Conservation (phyloP, 2,888 invertebrate species). For the Synanthedon andrenaeformis region DNA sequence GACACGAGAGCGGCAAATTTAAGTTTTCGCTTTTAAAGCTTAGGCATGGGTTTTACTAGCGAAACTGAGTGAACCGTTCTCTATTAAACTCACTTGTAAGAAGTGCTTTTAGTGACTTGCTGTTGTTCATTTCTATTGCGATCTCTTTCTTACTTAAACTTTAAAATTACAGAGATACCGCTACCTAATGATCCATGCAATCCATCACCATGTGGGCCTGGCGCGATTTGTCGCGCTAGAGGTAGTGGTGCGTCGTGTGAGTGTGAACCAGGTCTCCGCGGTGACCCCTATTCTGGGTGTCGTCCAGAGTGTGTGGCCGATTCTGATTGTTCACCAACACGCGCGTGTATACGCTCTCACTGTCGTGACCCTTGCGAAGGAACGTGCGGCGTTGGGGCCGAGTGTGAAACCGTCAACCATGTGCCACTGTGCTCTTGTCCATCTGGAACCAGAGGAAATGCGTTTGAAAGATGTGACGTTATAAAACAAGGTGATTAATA, state of each 20-base stretch:
- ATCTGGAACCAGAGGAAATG: constrained; percentile 76
- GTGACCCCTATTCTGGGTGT: constrained; percentile 82
- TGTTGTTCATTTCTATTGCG: no score
- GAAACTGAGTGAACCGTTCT: constrained; percentile 43
- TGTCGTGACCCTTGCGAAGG: constrained; percentile 87
- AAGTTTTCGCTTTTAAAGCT: constrained; percentile 61
- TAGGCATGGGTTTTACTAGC: constrained; percentile 68
- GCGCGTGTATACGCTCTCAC: constrained; percentile 84
- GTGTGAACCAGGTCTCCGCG: constrained; percentile 78
- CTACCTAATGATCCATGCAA: constrained; percentile 79
- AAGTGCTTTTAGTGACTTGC: background rate
- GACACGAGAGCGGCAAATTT: constrained; percentile 21
- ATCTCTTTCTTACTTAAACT: constrained; percentile 1
- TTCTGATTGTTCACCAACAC: constrained; percentile 86
- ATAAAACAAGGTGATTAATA: constrained; percentile 38
- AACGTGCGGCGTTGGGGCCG: constrained; percentile 86
- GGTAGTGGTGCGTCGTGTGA: constrained; percentile 79
- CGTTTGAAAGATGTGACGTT: constrained; percentile 72
- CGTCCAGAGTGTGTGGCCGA: constrained; percentile 89
- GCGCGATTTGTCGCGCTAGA: constrained; percentile 82
- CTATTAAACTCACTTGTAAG: background rate
- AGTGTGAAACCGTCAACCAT: constrained; percentile 80
- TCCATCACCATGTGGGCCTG: constrained; percentile 85
- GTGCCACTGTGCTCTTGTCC: constrained; percentile 79
- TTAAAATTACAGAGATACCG: constrained; percentile 39